Evolutionary conservation across 53 echinoderm and acorn worm genomes (phyloP), one percentile per base, ranked within the genome.

Genomic region (Apostichopus leukothele): DNA sequence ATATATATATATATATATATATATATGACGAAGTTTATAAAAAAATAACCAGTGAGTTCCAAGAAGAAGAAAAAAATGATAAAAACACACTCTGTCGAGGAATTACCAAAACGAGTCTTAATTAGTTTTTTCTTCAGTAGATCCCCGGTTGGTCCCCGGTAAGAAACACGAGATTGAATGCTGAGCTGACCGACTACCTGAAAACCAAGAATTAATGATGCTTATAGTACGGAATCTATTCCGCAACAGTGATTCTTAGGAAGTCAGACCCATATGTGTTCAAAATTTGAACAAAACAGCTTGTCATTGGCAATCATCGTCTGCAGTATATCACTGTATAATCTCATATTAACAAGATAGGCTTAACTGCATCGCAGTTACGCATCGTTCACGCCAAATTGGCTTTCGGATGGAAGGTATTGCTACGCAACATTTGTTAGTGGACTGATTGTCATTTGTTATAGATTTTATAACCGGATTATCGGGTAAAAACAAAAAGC

Each of bases 311-410:
- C 51, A 55, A 81, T 19, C 22, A 21, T 81, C 25, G 22, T 81
- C 81, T 81, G 81, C 59, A 55, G 59, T 81, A 81, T 81, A 81
- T 81, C 81, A 81, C 20, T 54, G 81, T 25, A 81, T 81, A 81
- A 21, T 81, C 59, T 81, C 25, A 18, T 55, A 57, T 80, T 80
- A 53, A 57, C 80, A 71, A 81, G 81, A 54, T 81, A 19, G 81
- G 59, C 52, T 81, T 81, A 50, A 81, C 51, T 51, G 22, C 59
- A 55, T 81, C 19, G 23, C 21, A 22, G 81, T 81, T 59, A 81
- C 81, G 59, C 81, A 81, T 81, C 55, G 81, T 81, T 55, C 55
- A 53, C 81, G 59, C 22, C 81, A 81, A 81, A 81, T 81, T 81
- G 81, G 22, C 81, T 81, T 51, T 53, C 59, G 54, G 53, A 55